Base-by-base conservation (phyloP, 2,797 vertebrate species). In the Glossophaga mutica region DNA sequence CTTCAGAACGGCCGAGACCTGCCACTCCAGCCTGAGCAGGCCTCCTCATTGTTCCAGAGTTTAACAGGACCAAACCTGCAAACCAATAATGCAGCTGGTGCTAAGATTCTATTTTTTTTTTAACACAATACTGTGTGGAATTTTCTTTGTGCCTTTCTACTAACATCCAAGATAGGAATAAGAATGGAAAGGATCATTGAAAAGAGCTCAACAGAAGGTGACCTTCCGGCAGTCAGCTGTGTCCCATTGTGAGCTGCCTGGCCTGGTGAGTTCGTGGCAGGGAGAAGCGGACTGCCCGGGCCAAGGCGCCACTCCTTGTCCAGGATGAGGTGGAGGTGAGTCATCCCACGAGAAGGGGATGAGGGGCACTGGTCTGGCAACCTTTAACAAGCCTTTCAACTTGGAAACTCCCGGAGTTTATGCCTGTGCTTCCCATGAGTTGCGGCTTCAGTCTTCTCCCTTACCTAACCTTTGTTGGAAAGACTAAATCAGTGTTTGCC, bases 61-160 rank as follows among this genome's bases (percentile, higher is more conserved):
- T 21, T 37, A 74, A 19, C 15, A 73, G 52, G 44, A 74, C n/a
- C 65, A 76, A 83, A 77, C 39, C 22, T 46, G 76, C 65, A 65
- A 46, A 19, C 76, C 44, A 70, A 26, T 37, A 67, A 78, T 29
- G 37, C 6, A 65, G 46, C 71, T 78, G 50, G 50, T 87, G 39
- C 14, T 93, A 46, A 67, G 46, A 21, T 34, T 62, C 57, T 32
- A 32, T 19, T 50, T 57, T 55, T 55, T 48, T 11, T 71, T 83
- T 42, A 76, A 76, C 16, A 24, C 18, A 65, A 34, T 6, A n/a
- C 32, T 39, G 44, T 92, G 46, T 74, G 74, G 71, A 83, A 87
- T 79, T 95, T 78, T 91, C 83, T 92, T 96, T 76, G 57, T 67
- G 44, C 34, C n/a, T 91, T 96, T 96, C 32, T 59, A n/a, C 48